Conservation (phyloP, 1,140 invertebrate species). For the Drosophila mauritiana region DNA sequence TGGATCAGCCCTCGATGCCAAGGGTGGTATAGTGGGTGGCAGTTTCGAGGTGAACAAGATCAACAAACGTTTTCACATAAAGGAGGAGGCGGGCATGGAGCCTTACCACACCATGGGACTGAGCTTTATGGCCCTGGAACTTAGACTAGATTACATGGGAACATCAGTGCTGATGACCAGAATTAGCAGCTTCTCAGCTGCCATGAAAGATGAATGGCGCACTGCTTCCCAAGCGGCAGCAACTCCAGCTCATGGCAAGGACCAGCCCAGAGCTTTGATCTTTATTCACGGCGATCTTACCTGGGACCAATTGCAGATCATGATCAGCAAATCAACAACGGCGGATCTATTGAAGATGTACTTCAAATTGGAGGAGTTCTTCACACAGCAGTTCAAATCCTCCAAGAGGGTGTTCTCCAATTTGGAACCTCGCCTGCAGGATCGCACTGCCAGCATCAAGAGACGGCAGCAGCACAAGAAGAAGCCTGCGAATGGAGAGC, state of each 20-base stretch:
- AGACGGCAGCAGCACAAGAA: slow-evolving; percentile 81
- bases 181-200: slow-evolving; percentile 92
- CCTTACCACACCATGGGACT: slow-evolving; percentile 95
- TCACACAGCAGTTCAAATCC: slow-evolving; percentile 97
- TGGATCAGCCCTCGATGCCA: slow-evolving; percentile 96
- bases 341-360: slow-evolving; percentile 98
- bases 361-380: slow-evolving; percentile 98
- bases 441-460: slow-evolving; percentile 85
- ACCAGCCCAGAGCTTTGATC: slow-evolving; percentile 89
- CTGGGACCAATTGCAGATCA: slow-evolving; percentile 96
- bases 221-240: slow-evolving; percentile 79
- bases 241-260: slow-evolving; percentile 37
- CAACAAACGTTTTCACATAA: slow-evolving; percentile 94
- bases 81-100: slow-evolving; percentile 94
- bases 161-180: slow-evolving; percentile 96
- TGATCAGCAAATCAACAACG: slow-evolving; percentile 98
- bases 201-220: slow-evolving; percentile 94
- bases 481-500: slow-evolving; percentile 78
- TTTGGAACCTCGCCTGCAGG: slow-evolving; percentile 86
- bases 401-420: slow-evolving; percentile 95
- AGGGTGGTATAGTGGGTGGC: slow-evolving; percentile 98
- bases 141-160: slow-evolving; percentile 98
- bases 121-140: slow-evolving; percentile 93
- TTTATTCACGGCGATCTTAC: slow-evolving; percentile 96
- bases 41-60: slow-evolving; percentile 96